These are phyloP conservation scores for Atlantisia rogersi DNA, from an alignment of 2,113 vertebrate genomes.

Conservation along the genomic window DNA sequence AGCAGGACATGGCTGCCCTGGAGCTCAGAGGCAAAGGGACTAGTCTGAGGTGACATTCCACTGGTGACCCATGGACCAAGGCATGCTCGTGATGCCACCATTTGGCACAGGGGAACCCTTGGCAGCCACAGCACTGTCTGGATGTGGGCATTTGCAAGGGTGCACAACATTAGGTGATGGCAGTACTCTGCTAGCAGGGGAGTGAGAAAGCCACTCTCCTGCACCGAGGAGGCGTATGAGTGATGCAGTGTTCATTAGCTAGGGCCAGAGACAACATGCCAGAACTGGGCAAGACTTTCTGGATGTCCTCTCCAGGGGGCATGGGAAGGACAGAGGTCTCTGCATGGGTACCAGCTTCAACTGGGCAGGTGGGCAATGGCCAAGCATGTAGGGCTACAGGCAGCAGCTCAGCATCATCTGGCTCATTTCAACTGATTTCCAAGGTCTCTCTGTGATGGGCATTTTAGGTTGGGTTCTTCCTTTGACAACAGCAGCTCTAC, in stretches of 20 bases:
- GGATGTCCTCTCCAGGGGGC: background rate
- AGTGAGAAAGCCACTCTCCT: background rate
- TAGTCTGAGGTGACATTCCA: background rate
- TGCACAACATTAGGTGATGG: background rate
- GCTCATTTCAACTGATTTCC: background rate
- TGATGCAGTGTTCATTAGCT: background rate
- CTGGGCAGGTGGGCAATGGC: background rate
- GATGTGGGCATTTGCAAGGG: background rate
- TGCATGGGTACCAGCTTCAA: background rate
- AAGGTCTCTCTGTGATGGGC: background rate
- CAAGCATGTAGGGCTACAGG: background rate
- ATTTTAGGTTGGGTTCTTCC: background rate
- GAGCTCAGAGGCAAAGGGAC: background rate
- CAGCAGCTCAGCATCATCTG: background rate
- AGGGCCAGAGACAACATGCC: background rate
- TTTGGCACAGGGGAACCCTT: background rate
- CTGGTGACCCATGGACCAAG: background rate
- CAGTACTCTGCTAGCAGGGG: background rate
- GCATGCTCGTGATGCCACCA: accelerated
- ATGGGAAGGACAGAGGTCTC: background rate
- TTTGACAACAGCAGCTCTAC: background rate
- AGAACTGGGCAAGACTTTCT: background rate
- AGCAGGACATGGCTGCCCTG: background rate
- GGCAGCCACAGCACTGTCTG: background rate
- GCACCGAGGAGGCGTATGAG: background rate